Evolutionary conservation across 2,888 invertebrate species (phyloP).

Genomic region (Endomychus coccineus): DNA sequence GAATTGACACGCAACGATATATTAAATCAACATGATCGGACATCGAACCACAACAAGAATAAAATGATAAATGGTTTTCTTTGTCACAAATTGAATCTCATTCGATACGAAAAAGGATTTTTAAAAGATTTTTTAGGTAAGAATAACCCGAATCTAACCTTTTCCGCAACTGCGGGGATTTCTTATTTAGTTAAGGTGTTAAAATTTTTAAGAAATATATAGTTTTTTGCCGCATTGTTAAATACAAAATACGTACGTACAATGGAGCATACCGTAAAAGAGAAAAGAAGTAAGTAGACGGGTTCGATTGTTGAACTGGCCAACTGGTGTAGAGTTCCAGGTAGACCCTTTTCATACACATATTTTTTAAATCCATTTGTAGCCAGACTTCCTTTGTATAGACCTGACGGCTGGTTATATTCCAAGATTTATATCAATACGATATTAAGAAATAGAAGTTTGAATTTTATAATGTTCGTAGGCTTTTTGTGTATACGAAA

Average conservation of each 20-base stretch:
- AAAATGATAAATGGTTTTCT: slow-evolving; percentile 15
- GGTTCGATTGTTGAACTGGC: neutral
- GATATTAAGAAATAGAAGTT: slow-evolving; percentile 12
- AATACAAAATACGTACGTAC: slow-evolving; percentile 5
- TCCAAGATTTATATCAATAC: slow-evolving; percentile 21
- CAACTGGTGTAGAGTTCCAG: neutral
- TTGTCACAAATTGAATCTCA: slow-evolving; percentile 9
- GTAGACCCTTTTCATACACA: slow-evolving; percentile 5
- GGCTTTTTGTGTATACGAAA: too few species aligned
- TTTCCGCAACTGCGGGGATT: neutral
- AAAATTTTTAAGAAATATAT: slow-evolving; percentile 7
- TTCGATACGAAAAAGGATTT: slow-evolving; percentile 14
- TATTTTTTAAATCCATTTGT: slow-evolving; percentile 8
- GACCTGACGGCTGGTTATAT: slow-evolving; percentile 23
- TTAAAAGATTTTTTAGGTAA: slow-evolving; percentile 2
- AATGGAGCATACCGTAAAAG: neutral
- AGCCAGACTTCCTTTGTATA: slow-evolving; percentile 18
- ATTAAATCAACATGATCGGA: too few species aligned
- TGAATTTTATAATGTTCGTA: too few species aligned
- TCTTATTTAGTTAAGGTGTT: slow-evolving; percentile 17
- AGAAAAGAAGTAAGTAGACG: neutral
- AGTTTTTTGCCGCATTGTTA: slow-evolving; percentile 5
- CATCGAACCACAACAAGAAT: slow-evolving; percentile 1
- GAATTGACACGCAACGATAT: too few species aligned
- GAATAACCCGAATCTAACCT: slow-evolving; percentile 3